Percentiles rank a stretch among this genome's conserved stretches.
phyloP scores from a whole-genome alignment of 2,797 vertebrate genomes.

The Adrianichthys oophorus region DNA sequence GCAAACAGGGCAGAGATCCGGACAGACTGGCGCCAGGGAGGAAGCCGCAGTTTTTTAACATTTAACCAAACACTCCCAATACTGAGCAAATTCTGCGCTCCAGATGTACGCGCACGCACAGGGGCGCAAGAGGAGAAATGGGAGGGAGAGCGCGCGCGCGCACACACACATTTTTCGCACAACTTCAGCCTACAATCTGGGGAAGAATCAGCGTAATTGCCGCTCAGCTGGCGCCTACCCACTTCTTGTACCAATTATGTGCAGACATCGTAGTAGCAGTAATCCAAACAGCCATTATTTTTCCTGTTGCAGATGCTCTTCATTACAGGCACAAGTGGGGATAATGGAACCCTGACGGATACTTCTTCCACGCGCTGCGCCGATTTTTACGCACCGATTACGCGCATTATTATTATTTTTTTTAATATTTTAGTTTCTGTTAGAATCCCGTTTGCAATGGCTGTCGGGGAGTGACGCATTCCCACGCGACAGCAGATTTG shows the following conservation, averaged over 20 bases:
- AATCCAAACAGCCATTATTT: slow-evolving; percentile 76
- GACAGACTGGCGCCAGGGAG: slow-evolving; percentile 97
- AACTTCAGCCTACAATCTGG: slow-evolving; percentile 80
- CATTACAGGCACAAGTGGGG: slow-evolving; percentile 71
- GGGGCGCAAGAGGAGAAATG: slow-evolving; percentile 3
- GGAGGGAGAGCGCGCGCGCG: slow-evolving; percentile 42
- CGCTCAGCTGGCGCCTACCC: slow-evolving; percentile 84
- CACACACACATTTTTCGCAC: slow-evolving; percentile 65
- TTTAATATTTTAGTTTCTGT: slow-evolving; percentile 2
- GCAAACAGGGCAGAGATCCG: slow-evolving; percentile 93
- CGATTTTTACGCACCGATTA: neutral
- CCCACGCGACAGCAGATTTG: slow-evolving; percentile 24
- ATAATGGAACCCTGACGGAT: slow-evolving; percentile 59
- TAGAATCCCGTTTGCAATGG: too few relatives aligned
- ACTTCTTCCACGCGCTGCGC: slow-evolving; percentile 22
- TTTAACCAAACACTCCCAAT: slow-evolving; percentile 96
- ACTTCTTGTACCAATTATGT: slow-evolving; percentile 86
- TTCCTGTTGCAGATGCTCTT: slow-evolving; percentile 76
- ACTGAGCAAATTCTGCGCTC: slow-evolving; percentile 91
- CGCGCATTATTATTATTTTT: slow-evolving; percentile 2
- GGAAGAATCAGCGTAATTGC: slow-evolving; percentile 81
- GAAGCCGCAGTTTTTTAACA: slow-evolving; percentile 96
- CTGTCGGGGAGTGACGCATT: slow-evolving; percentile 14
- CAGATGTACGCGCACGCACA: slow-evolving; percentile 83
- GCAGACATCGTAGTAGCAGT: slow-evolving; percentile 77